Conservation (phyloP, 2,113 vertebrate genomes). For the Notechis scutatus region DNA sequence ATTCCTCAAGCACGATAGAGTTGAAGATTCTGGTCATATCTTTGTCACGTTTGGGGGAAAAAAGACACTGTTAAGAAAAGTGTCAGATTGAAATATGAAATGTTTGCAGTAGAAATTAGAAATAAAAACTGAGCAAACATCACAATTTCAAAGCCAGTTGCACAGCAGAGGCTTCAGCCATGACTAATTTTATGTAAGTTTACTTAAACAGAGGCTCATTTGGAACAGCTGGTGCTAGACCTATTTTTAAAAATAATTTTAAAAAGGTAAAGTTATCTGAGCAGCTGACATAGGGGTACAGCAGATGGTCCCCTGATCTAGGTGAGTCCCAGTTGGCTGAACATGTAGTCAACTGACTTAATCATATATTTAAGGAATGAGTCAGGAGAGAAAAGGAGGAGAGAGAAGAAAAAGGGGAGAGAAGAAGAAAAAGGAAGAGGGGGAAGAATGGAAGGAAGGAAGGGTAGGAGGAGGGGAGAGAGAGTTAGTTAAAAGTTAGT, state of each 20-base stretch:
- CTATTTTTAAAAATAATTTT: neutral
- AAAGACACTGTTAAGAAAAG: conserved; percentile 33
- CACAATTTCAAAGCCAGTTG: neutral
- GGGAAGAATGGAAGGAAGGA: neutral
- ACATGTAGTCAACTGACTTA: neutral
- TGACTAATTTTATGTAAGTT: neutral
- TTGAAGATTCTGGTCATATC: conserved; percentile 20
- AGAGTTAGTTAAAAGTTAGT: neutral
- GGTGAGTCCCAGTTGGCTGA: neutral
- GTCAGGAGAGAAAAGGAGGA: neutral
- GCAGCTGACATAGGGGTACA: neutral
- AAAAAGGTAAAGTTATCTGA: neutral
- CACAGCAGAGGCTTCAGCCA: neutral
- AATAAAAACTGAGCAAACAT: conserved; percentile 18
- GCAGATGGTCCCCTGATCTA: neutral
- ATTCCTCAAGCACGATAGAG: neutral
- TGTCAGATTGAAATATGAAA: neutral
- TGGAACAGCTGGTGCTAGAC: neutral
- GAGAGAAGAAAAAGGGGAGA: neutral
- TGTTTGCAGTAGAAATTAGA: conserved; percentile 33
- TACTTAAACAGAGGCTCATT: neutral
- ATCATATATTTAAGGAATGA: neutral
- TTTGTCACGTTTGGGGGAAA: neutral
- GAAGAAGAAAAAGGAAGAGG: neutral
- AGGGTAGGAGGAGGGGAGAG: neutral